Percentiles rank a stretch among this genome's conserved stretches.
phyloP scores from a whole-genome alignment of 2,797 vertebrate species.

The Naso thynnoides region DNA sequence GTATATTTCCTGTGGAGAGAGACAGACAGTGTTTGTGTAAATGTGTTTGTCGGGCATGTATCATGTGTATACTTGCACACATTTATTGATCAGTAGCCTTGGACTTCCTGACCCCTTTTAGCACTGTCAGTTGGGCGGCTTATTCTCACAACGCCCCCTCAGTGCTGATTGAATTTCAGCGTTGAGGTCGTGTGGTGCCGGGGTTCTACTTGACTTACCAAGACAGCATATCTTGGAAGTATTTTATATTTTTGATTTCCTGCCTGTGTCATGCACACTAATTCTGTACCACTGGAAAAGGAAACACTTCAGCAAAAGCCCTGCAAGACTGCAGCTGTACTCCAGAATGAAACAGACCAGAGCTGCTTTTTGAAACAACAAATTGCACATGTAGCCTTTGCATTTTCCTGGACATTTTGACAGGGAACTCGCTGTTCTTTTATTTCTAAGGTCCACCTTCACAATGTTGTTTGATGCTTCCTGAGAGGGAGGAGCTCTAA shows the following conservation, averaged over 20 bases:
- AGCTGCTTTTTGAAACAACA: conserved; percentile 7
- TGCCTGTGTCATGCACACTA: conserved; percentile 46
- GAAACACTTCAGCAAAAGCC: conserved; percentile 26
- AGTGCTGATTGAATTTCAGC: conserved; percentile 70
- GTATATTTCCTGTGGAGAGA: conserved; percentile 23
- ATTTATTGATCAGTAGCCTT: conserved; percentile 71
- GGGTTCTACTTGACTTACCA: conserved; percentile 61
- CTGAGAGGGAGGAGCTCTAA: not conserved
- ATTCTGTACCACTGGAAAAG: conserved; percentile 33
- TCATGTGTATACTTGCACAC: conserved; percentile 54
- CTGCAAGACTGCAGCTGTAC: conserved; percentile 18
- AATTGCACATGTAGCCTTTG: conserved; percentile 30
- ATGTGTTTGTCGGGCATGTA: conserved; percentile 33
- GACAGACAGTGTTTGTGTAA: conserved; percentile 36
- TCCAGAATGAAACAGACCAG: conserved; percentile 12
- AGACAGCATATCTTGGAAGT: conserved; percentile 54
- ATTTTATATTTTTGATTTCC: conserved; percentile 67
- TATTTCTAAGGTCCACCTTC: not conserved
- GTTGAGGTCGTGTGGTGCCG: conserved; percentile 48
- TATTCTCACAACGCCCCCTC: conserved; percentile 63
- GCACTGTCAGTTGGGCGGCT: conserved; percentile 62
- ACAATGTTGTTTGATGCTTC: conserved; percentile 1
- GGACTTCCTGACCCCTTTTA: conserved; percentile 79
- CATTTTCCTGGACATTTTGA: conserved; percentile 19
- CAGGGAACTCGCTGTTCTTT: conserved; percentile 3